Conservation (phyloP, 2,888 invertebrate genomes). For the Hydropsyche betteni region DNA sequence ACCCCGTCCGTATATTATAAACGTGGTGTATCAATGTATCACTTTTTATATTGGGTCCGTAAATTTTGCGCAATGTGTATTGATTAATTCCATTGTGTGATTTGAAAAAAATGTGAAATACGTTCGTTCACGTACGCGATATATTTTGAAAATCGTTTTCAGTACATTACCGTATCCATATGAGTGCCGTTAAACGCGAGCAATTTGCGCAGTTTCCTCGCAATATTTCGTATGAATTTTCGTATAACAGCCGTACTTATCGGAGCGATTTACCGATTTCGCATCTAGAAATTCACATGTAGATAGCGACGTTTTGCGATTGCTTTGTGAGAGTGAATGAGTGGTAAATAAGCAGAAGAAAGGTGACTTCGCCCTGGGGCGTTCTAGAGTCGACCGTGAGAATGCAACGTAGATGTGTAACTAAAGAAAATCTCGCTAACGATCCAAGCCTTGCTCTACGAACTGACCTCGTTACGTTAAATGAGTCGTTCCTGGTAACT, state of each 20-base stretch:
- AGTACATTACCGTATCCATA: neutral
- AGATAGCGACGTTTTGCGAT: no score
- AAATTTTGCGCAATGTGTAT: neutral
- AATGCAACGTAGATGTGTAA: constrained; percentile 12
- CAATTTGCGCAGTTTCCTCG: no score
- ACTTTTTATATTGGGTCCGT: neutral
- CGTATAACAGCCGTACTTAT: no score
- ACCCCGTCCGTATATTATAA: neutral
- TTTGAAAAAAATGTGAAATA: neutral
- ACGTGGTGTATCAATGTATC: constrained; percentile 27
- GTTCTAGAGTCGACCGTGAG: constrained; percentile 15
- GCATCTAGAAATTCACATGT: no score
- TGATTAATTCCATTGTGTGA: no score
- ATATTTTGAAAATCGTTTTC: constrained; percentile 9
- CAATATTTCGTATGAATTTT: no score
- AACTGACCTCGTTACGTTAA: constrained; percentile 11
- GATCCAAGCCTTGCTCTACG: neutral
- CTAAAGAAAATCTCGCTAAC: neutral
- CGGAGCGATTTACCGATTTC: no score
- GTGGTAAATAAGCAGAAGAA: constrained; percentile 21
- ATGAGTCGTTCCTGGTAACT: no score
- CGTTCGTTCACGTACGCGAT: neutral
- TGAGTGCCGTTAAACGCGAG: no score
- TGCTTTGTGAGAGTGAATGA: constrained; percentile 8
- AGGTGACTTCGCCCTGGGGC: constrained; percentile 28